Evolutionary conservation across 2,797 vertebrate genomes (phyloP), one percentile per base, ranked within the genome.

Genomic region (Nyctibius grandis): DNA sequence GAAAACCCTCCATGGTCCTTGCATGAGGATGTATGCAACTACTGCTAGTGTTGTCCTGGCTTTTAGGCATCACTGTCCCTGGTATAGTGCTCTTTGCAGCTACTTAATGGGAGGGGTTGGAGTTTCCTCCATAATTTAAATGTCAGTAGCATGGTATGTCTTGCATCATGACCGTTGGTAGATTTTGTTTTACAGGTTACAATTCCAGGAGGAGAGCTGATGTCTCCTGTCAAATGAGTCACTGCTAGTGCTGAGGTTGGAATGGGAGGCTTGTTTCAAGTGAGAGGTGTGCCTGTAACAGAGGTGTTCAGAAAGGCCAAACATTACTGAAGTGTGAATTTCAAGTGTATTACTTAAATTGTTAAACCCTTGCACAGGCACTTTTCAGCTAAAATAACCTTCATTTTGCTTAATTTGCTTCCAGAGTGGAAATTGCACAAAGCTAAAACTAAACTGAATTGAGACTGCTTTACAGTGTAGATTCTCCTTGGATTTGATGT

Each of bases 221-320:
- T 85, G 64, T 74, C 85, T 95, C n/a, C 88, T 94, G 88, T 82
- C 95, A 87, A 2, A 50, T 93, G 94, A 95, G 68, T 95, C 93
- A 67, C 45, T 64, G 80, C 53, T 51, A 29, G 56, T 28, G 88
- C 70, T 67, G 59, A 87, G 77, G 31, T 74, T 89, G 65, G 70
- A 93, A 31, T 13, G 67, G 81, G 65, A 68, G 54, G 31, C 61
- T 84, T 75, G 42, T 86, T 91, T 84, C 42, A n/a, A 69, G 50
- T 31, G 44, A 77, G 85, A 50, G 56, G 59, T 85, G 94, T 88
- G 80, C 54, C 59, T 91, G 44, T 40, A 69, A 85, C 8, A 4
- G 82, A 85, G 70, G 21, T 77, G 59, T 76, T 89, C 70, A 69
- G 74, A 90, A 93, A 73, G 77, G 90, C 87, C 77, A 82, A 67